These are phyloP conservation scores for Lasioglossum vierecki DNA, from an alignment of 2,888 invertebrate species.

Conservation along the genomic window DNA sequence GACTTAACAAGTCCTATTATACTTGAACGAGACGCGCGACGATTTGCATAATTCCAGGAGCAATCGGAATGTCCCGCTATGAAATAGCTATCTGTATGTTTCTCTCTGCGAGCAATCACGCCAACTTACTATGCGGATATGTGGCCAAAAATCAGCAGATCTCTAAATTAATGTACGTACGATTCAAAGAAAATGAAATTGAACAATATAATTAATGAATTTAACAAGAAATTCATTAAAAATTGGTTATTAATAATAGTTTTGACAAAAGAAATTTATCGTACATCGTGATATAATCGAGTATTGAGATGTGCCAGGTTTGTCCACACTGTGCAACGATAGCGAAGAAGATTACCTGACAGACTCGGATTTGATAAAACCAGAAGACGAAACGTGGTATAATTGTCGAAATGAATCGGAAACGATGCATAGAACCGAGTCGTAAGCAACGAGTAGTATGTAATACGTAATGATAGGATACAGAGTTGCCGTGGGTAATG, in stretches of 20 bases:
- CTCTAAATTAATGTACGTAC: too few relatives aligned
- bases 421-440: neutral
- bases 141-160: too few relatives aligned
- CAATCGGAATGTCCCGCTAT: constrained; percentile 1
- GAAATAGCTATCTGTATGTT: neutral
- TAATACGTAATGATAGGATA: constrained; percentile 56
- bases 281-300: too few relatives aligned
- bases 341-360: neutral
- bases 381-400: neutral
- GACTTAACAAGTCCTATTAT: constrained; percentile 15
- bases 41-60: constrained; percentile 38
- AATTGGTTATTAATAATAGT: too few relatives aligned
- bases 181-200: too few relatives aligned
- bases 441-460: constrained; percentile 42
- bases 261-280: too few relatives aligned
- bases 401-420: neutral
- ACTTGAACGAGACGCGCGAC: neutral
- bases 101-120: neutral
- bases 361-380: neutral
- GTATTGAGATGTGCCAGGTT: too few relatives aligned
- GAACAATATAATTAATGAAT: too few relatives aligned
- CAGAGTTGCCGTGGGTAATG: constrained; percentile 36
- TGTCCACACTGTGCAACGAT: neutral
- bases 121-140: too few relatives aligned
- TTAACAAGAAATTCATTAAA: too few relatives aligned